A percentile compares a stretch with the other conserved stretches of the same genome.
Conservation (phyloP, 92 coral and sea anemone species). For the Anthopleura xanthogrammica region DNA sequence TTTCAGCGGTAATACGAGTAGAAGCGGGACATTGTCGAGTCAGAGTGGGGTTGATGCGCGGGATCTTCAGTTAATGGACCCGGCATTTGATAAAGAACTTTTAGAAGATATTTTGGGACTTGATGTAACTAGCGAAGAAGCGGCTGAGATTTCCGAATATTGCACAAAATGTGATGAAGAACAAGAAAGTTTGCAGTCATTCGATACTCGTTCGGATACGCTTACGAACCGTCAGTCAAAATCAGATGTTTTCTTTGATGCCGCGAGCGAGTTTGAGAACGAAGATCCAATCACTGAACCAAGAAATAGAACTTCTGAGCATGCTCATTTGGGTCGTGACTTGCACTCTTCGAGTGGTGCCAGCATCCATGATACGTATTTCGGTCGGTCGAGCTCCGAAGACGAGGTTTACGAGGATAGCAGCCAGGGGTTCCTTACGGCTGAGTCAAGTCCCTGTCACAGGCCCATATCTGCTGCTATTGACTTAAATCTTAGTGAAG, state of each 20-base stretch:
- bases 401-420: slow-evolving; percentile 30
- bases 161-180: slow-evolving; percentile 32
- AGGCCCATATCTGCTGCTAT: background rate
- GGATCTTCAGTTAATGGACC: slow-evolving; percentile 7
- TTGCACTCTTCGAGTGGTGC: background rate
- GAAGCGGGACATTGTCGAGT: slow-evolving; percentile 40
- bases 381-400: slow-evolving; percentile 24
- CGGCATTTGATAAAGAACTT: slow-evolving; percentile 41
- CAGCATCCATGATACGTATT: slow-evolving; percentile 30
- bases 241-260: slow-evolving; percentile 31
- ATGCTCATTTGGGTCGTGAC: background rate
- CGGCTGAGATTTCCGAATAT: slow-evolving; percentile 32
- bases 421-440: slow-evolving; percentile 26
- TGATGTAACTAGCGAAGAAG: slow-evolving; percentile 30
- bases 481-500: background rate
- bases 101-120: slow-evolving; percentile 31
- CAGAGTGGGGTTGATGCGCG: slow-evolving; percentile 19
- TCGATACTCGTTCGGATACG: slow-evolving; percentile 15
- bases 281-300: background rate
- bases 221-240: slow-evolving; percentile 22
- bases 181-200: background rate
- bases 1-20: slow-evolving; percentile 22
- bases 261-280: slow-evolving; percentile 11
- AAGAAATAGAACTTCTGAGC: background rate
- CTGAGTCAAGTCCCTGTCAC: slow-evolving; percentile 27